Evolutionary conservation across 2,113 vertebrate species (phyloP).

Genomic region (Ariopsis seemanni): DNA sequence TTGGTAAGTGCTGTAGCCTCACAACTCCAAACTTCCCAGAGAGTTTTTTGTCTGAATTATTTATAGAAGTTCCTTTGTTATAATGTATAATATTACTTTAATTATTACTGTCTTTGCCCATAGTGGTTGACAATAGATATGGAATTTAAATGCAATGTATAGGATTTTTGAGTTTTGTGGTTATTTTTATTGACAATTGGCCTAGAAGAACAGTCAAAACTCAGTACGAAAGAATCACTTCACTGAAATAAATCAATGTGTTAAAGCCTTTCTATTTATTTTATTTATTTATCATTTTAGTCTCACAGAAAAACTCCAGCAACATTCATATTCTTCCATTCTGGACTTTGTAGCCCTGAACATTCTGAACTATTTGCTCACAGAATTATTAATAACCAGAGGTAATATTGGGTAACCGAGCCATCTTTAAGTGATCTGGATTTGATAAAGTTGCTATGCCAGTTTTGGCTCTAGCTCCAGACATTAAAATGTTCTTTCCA

Average conservation of each 20-base stretch:
- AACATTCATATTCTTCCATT: neutral
- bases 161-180: neutral
- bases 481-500: constrained; percentile 22
- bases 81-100: neutral
- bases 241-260: neutral
- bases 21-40: neutral
- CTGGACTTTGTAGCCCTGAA: neutral
- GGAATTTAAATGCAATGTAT: neutral
- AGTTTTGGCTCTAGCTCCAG: constrained; percentile 35
- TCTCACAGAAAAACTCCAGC: neutral
- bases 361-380: neutral
- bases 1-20: neutral
- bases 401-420: constrained; percentile 1
- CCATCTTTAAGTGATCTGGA: constrained; percentile 36
- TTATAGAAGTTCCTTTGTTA: neutral
- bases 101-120: neutral
- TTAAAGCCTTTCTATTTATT: neutral
- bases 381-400: constrained; percentile 21
- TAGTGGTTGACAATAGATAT: neutral
- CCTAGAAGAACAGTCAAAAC: neutral
- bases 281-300: neutral
- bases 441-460: constrained; percentile 42
- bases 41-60: neutral
- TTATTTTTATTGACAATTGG: neutral
- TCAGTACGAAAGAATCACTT: neutral